Evolutionary conservation across 2,113 vertebrate genomes (phyloP), one percentile per base, ranked within the genome.

Genomic region (Acanthochromis polyacanthus): DNA sequence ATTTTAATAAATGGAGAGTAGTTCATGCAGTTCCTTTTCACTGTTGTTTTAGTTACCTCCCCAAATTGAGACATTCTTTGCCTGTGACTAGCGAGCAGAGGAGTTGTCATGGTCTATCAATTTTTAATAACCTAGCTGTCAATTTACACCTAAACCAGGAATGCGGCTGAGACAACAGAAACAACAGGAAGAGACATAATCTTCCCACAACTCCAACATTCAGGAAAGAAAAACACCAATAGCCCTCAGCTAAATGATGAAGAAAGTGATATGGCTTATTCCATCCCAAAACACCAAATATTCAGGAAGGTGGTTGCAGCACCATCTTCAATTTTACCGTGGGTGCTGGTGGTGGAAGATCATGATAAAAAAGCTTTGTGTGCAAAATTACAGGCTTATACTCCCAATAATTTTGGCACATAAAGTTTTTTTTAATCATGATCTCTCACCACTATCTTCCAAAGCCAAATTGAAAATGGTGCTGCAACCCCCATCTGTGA

Each of bases 71-170:
- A 36, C 11, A 66, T 52, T 68, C 71, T 23, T 68, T 23, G n/a
- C 25, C 30, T 74, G 56, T 43, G 61, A 22, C n/a, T 23, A 19
- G 15, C 22, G n/a, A 81, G 70, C 43, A 22, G 50, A 52, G 43
- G 43, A 76, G 43, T 48, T 50, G 61, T 84, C 70, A 81, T 38
- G 81, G 71, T 82, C 73, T 16, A 56, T 25, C 5, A 67, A 23
- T 71, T 82, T 83, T 81, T 86, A 88, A 86, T 84, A 84, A 86
- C 48, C 23, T 20, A 22, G 68, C 73, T 76, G 65, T 78, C 71
- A 80, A 72, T 84, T 68, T 75, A 59, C 25, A 75, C 79, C 68
- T 51, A 15, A 8, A 58, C 15, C 30, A 83, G 74, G 74, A 83
- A 83, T 75, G 89, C 72, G 19, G 30, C 19, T 22, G 1, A 52